These are phyloP conservation scores for Lepas anatifera DNA, from an alignment of 2,888 invertebrate species.

Conservation along the genomic window DNA sequence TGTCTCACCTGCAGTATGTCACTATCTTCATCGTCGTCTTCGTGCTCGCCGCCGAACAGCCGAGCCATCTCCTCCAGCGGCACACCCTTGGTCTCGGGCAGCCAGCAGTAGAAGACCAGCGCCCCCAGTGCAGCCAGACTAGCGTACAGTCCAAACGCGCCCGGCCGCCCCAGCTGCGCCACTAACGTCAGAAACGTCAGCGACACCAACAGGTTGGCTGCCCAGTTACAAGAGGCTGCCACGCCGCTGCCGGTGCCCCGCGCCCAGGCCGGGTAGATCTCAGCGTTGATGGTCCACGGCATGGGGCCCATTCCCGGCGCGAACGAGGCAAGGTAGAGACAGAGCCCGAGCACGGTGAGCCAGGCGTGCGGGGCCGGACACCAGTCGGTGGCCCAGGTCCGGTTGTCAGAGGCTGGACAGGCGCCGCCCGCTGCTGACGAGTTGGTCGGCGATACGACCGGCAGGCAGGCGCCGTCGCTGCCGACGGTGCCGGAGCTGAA, in stretches of 20 bases:
- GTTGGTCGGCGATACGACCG: slow-evolving; percentile 24
- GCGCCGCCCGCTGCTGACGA: slow-evolving; percentile 32
- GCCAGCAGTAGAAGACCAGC: slow-evolving; percentile 35
- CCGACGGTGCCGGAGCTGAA: slow-evolving; percentile 27
- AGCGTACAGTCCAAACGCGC: slow-evolving; percentile 42
- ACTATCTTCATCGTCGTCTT: too few relatives aligned
- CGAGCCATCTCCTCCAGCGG: slow-evolving; percentile 40
- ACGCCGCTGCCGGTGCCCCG: slow-evolving; percentile 38
- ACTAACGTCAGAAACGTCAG: slow-evolving; percentile 40
- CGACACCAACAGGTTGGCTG: slow-evolving; percentile 40
- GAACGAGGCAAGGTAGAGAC: slow-evolving; percentile 39
- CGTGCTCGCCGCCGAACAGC: slow-evolving; percentile 32
- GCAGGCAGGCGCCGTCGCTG: slow-evolving; percentile 33
- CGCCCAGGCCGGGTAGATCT: slow-evolving; percentile 43
- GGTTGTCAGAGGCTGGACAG: slow-evolving; percentile 22
- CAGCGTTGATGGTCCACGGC: slow-evolving; percentile 44
- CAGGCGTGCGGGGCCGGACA: slow-evolving; percentile 37
- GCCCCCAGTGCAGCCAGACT: slow-evolving; percentile 37
- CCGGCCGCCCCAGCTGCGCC: slow-evolving; percentile 36
- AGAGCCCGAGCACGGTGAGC: slow-evolving; percentile 36
- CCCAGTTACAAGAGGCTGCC: slow-evolving; percentile 41
- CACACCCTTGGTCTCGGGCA: slow-evolving; percentile 43
- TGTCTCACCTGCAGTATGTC: too few relatives aligned
- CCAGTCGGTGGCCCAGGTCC: slow-evolving; percentile 24
- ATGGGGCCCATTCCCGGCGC: slow-evolving; percentile 42